Base-by-base conservation (phyloP, 2,888 invertebrate species). In the Yponomeuta plumbellus region DNA sequence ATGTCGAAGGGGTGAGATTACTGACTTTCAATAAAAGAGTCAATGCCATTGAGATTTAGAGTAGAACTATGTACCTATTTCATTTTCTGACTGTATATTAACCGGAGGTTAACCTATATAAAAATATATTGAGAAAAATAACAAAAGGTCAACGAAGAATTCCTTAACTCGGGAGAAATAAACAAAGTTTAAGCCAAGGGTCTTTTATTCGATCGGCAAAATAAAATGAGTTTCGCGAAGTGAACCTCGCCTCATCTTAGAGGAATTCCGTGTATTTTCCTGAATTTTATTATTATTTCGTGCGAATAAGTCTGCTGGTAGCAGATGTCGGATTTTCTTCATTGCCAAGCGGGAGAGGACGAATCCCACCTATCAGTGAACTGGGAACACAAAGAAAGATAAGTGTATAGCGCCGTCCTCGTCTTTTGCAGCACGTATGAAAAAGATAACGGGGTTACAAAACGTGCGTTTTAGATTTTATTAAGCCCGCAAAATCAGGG, bases 201-300 rank as follows among this genome's bases (percentile, higher is more conserved):
- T 3, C 44, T 52, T 64, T 64, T 52, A 52, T 64, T 64, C 52
- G 64, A 62, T 39, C 26, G 20, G 22, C 2, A 11, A 56, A 62
- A 39, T 21, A 64, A 44, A 64, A 64, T n/a, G 52, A 64, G 11
- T 40, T 17, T 64, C 44, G 17, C n/a, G 65, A 26, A 57, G 20
- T 20, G 57, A 65, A 65, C 26, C 57, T n/a, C 44, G 23, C 22
- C 26, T 57, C 34, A 57, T 65, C 58, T 57, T 65, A 26, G 20
- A 65, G 56, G 57, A 22, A 57, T 56, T 63, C 13, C 67, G 21
- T 67, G 56, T 65, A 57, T 65, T 61, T 67, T 65, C 17, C 65
- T 13, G 56, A 56, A 65, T 65, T 67, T 65, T 67, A 67, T 67
- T 67, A 67, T 67, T 65, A 67, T 67, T 65, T 67, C 67, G 67